phyloP scores from a whole-genome alignment of 2,888 invertebrate species.

The Philhelius pedissequus region DNA sequence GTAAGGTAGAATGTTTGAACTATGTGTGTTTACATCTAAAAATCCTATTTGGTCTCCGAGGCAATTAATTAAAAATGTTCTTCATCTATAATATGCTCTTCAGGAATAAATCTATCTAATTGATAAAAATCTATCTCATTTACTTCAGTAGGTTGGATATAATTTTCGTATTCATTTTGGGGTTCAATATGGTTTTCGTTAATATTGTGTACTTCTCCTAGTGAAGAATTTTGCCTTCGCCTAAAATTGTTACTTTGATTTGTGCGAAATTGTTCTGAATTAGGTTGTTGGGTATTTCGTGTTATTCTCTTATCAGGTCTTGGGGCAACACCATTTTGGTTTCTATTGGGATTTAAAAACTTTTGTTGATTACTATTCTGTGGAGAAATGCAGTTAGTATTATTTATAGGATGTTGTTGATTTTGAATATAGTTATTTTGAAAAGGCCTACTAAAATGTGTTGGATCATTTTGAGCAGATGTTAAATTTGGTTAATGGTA shows the following conservation, averaged over 20 bases:
- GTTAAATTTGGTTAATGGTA: too few species aligned
- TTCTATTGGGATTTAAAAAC: too few species aligned
- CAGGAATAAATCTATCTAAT: background rate
- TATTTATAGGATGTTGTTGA: too few species aligned
- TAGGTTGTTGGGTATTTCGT: too few species aligned
- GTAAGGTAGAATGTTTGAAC: background rate
- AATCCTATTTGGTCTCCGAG: constrained; percentile 11
- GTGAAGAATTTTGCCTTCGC: background rate
- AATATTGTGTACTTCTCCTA: background rate
- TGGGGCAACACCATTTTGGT: background rate
- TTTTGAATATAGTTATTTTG: too few species aligned
- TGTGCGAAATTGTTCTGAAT: background rate
- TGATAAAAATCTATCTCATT: background rate
- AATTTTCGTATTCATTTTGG: background rate
- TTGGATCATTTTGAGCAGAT: too few species aligned
- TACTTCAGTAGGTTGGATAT: background rate
- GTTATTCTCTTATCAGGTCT: too few species aligned
- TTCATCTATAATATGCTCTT: background rate
- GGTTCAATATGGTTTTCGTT: background rate
- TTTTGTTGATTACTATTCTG: too few species aligned
- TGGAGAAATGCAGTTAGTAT: too few species aligned
- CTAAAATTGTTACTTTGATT: background rate
- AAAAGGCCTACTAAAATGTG: too few species aligned
- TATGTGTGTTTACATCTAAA: constrained; percentile 17
- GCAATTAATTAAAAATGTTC: constrained; percentile 9